Evolutionary conservation across 2,888 invertebrate species (phyloP), one percentile per base, ranked within the genome.

Genomic region (Nomada hirtipes): DNA sequence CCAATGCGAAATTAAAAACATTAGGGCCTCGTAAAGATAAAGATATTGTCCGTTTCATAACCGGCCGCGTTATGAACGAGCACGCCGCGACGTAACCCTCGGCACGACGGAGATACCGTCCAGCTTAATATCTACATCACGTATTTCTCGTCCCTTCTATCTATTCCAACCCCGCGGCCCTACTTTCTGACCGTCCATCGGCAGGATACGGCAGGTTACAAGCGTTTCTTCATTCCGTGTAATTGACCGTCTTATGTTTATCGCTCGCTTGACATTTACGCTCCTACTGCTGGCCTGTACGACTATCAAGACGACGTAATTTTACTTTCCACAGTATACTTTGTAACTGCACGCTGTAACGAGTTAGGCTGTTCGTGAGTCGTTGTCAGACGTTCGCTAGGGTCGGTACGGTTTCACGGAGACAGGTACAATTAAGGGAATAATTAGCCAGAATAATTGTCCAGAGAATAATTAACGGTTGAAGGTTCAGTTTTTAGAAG

Each of bases 1-100:
- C 90, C 87, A 77, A 88, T 85, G 88, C 87, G 89, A 90, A 91
- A 92, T 92, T 90, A 91, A 91, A 90, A 91, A 92, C 90, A 89
- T 91, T 89, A 91, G 86, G 83, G 88, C 83, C 88, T 91, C 91
- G 88, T 91, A 92, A 91, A 91, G 90, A 90, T 91, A 88, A 90
- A 90, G 87, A 90, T 90, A 91, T 91, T 89, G 83, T 87, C 69
- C 82, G 76, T 67, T 70, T 57, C 63, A 71, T 79, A 75, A 83
- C 79, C 67, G 65, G 69, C 74, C 53, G 69, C 67, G 74, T 83
- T 85, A 86, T 84, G 75, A 84, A 86, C 76, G 80, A 86, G 76
- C 82, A 52, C n/a, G 44, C 26, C 55, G 70, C 71, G 73, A 61
- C 81, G 86, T 75, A 80, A 80, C 81, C 77, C 67, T 57, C 74